Base-by-base conservation (phyloP, 2,113 vertebrate genomes). In the Platichthys stellatus region DNA sequence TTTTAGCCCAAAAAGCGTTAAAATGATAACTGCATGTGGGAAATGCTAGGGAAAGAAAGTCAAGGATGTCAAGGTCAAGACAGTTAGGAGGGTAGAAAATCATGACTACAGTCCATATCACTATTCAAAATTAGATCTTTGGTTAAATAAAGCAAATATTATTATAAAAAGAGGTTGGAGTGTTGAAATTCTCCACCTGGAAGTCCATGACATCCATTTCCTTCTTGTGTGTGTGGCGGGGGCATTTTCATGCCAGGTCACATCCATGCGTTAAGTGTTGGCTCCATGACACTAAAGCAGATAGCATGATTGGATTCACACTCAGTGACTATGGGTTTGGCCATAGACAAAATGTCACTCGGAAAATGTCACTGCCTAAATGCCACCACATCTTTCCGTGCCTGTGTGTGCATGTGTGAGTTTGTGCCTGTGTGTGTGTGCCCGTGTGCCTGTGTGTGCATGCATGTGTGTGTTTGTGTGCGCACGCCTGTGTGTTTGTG, bases 311-410 rank as follows among this genome's bases (percentile, higher is more conserved):
- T 84, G 77, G 76, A 82, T 89, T 87, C 86, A 77, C 58, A 66
- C 85, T 88, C 77, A 63, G 72, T 45, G 51, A 87, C 64, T 83
- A 74, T 78, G 87, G 76, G 62, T 88, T 88, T 89, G 83, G 86
- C 83, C 70, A 85, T 63, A 81, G 88, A 92, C 91, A 82, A 91
- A 93, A 93, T 93, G 91, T 90, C 91, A 93, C 83, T 82, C 81
- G 69, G 80, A 89, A 92, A 93, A 93, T 93, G 92, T 90, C 92
- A 93, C 80, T 24, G 64, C 76, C 73, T 89, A 92, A 93, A 93
- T 92, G 92, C 83, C 91, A 92, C 9, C 78, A 82, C 84, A 82
- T 76, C 72, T 72, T 59, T 47, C 1, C 53, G 63, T 74, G 78
- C 9, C 14, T 49, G n/a, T 63, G 54, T 69, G 54, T 57, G 51